Evolutionary conservation across 1,140 invertebrate species (phyloP), one percentile per base, ranked within the genome.

Genomic region (Achatina immaculata): DNA sequence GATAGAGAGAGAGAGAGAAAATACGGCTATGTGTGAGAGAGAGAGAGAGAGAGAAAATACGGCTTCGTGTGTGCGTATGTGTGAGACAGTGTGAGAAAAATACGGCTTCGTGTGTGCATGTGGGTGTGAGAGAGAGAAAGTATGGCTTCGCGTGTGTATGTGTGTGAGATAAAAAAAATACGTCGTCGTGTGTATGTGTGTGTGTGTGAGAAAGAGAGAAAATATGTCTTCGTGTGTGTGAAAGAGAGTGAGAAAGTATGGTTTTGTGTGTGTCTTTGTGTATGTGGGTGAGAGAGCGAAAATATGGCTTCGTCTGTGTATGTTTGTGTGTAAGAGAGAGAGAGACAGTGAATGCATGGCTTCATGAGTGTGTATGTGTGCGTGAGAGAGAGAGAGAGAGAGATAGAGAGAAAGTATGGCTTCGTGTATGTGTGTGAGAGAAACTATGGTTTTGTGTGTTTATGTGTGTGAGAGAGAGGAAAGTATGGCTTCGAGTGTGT

Each of bases 31-130:
- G n/a, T n/a, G 55, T 7, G 55, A 40, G 3, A 2, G 40, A 36
- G 28, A 31, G 55, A 34, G 48, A 31, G 31, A 34, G 28, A 58
- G 28, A 31, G 74, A 55, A 34, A 55, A 40, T 36, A 45, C 14
- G 45, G 72, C 19, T 9, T 7, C 42, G 72, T 43, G 19, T 55
- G n/a, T 3, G 36, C 42, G 74, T 31, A n/a, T 55, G 48, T 31
- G 74, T 16, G 72, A 74, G 36, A 74, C 2, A 74, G 36, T 43
- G 72, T 16, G 72, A 45, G 72, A 45, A 28, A 45, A 40, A 45
- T 36, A 45, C 14, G 45, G 72, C 19, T 9, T 7, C 42, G 72
- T 43, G 19, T 55, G n/a, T 3, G 36, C 42, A 48, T 31, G 43
- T 55, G 48, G 31, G 74, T 34, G 45, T 31, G 42, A 31, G 74